Conservation (phyloP, 2,888 invertebrate genomes). For the Artemia sp. region DNA sequence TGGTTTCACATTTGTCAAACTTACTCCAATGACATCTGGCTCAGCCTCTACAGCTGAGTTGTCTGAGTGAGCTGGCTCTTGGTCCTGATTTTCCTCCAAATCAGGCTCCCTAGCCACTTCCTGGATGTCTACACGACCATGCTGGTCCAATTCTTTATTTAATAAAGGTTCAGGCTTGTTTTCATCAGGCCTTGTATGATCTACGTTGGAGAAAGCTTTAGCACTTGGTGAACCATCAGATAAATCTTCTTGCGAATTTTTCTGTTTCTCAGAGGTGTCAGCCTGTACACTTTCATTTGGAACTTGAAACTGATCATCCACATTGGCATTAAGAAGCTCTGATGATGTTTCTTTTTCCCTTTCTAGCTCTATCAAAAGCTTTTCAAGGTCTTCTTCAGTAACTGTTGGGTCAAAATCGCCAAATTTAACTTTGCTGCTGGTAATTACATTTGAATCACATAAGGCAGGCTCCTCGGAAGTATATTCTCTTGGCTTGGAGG, state of each 20-base stretch:
- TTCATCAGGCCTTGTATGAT: not conserved
- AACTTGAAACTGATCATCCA: not conserved
- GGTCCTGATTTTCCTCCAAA: not conserved
- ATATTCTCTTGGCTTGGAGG: no score
- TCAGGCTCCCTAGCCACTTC: not conserved
- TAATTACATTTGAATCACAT: no score
- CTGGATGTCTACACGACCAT: no score
- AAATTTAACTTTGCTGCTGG: not conserved
- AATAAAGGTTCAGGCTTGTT: no score
- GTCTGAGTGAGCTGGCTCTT: not conserved
- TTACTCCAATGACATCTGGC: conserved; percentile 4
- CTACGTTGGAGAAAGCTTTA: not conserved
- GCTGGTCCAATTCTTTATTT: not conserved
- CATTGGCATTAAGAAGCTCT: not conserved
- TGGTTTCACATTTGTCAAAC: not conserved
- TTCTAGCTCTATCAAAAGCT: conserved; percentile 32
- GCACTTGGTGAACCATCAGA: not conserved
- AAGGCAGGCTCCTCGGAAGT: no score
- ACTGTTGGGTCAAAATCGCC: conserved; percentile 26
- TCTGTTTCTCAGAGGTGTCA: not conserved
- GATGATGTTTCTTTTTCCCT: conserved; percentile 30
- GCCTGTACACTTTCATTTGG: not conserved
- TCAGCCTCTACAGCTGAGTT: not conserved
- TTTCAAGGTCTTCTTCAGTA: conserved; percentile 21
- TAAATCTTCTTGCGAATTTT: not conserved